Conservation (phyloP, 2,888 invertebrate species). For the Idaea biselata region DNA sequence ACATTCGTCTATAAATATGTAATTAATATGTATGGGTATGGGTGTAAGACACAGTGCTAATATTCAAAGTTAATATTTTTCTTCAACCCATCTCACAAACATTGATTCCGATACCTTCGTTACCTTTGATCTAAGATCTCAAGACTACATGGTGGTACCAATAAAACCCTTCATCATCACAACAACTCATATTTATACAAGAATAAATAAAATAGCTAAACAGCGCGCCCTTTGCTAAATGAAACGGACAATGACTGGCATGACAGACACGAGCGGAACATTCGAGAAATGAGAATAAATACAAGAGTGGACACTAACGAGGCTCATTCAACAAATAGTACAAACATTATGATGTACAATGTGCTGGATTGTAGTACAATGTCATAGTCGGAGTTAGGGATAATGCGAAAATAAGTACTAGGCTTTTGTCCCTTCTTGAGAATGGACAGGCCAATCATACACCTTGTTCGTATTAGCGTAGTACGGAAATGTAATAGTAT, state of each 20-base stretch:
- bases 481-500: too few relatives aligned
- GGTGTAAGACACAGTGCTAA: too few relatives aligned
- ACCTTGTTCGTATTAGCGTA: too few relatives aligned
- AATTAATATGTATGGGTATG: too few relatives aligned
- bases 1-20: too few relatives aligned
- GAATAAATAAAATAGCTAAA: conserved; percentile 12
- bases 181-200: background rate
- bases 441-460: too few relatives aligned
- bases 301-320: conserved; percentile 68
- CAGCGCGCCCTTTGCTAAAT: conserved; percentile 10
- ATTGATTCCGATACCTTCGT: conserved; percentile 5
- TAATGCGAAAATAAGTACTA: background rate
- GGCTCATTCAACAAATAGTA: conserved; percentile 61
- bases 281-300: conserved; percentile 42
- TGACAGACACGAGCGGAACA: conserved; percentile 47
- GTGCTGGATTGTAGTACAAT: background rate
- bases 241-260: conserved; percentile 36
- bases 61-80: background rate
- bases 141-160: conserved; percentile 1
- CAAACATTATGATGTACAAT: conserved; percentile 25
- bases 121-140: conserved; percentile 8
- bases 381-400: background rate
- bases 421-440: too few relatives aligned
- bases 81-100: conserved; percentile 11
- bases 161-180: background rate